These are phyloP conservation scores for Trachelus troglodyta DNA, from an alignment of 2,888 invertebrate species.

Conservation along the genomic window DNA sequence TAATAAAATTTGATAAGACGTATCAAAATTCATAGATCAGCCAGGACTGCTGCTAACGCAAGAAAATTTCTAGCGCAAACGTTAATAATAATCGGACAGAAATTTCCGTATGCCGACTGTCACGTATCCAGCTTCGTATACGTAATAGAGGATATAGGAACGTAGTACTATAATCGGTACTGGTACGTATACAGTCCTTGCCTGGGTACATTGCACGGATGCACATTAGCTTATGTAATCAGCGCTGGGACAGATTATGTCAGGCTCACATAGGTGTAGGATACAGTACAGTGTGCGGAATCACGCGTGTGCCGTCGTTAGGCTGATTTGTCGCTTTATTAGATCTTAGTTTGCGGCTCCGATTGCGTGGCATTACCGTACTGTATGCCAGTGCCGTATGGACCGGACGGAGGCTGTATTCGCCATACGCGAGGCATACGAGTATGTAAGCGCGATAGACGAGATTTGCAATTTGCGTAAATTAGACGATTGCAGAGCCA, in stretches of 20 bases:
- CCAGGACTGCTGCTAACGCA: too few species aligned
- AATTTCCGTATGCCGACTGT: neutral
- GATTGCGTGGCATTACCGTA: conserved; percentile 37
- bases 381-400: conserved; percentile 21
- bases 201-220: neutral
- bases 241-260: neutral
- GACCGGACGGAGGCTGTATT: neutral
- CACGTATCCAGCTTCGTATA: neutral
- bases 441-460: conserved; percentile 13
- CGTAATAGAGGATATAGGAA: neutral
- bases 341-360: conserved; percentile 60
- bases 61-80: neutral
- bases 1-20: neutral
- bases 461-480: conserved; percentile 39
- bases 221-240: conserved; percentile 7
- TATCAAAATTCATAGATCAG: neutral
- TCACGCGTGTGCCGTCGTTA: conserved; percentile 43
- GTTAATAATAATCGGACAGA: neutral
- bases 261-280: neutral
- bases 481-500: conserved; percentile 35
- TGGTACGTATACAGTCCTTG: neutral
- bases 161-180: neutral
- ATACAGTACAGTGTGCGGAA: neutral
- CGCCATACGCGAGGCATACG: conserved; percentile 10
- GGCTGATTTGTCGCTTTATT: conserved; percentile 66